A percentile compares a stretch with the other conserved stretches of the same genome.
These are phyloP conservation scores for silkworm (Bombyx mori) DNA, from an alignment of 1,140 invertebrate species.

Conservation along the genomic window ASM3026992v2 NC_085130.1:5720501-5721000, in stretches of 20 bases:
- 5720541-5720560: slow-evolving; percentile 43
- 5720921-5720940: slow-evolving; percentile 32
- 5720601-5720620: slow-evolving; percentile 60
- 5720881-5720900: slow-evolving; percentile 47
- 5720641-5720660: slow-evolving; percentile 50
- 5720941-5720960: slow-evolving; percentile 44
- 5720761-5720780: slow-evolving; percentile 40
- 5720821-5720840: slow-evolving; percentile 56
- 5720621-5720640: slow-evolving; percentile 59
- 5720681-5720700: slow-evolving; percentile 58
- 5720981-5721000: slow-evolving; percentile 77
- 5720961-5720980: slow-evolving; percentile 73
- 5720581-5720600: slow-evolving; percentile 43
- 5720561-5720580: slow-evolving; percentile 47
- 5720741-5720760: slow-evolving; percentile 54
- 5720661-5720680: slow-evolving; percentile 64
- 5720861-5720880: slow-evolving; percentile 59
- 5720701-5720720: slow-evolving; percentile 51
- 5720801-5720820: slow-evolving; percentile 37
- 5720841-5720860: slow-evolving; percentile 60
- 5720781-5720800: slow-evolving; percentile 29
- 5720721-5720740: slow-evolving; percentile 53
- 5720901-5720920: slow-evolving; percentile 55
- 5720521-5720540: slow-evolving; percentile 64
- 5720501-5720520: slow-evolving; percentile 68